Evolutionary conservation across 2,888 invertebrate genomes (phyloP).

Genomic region (Drosophila borealis): DNA sequence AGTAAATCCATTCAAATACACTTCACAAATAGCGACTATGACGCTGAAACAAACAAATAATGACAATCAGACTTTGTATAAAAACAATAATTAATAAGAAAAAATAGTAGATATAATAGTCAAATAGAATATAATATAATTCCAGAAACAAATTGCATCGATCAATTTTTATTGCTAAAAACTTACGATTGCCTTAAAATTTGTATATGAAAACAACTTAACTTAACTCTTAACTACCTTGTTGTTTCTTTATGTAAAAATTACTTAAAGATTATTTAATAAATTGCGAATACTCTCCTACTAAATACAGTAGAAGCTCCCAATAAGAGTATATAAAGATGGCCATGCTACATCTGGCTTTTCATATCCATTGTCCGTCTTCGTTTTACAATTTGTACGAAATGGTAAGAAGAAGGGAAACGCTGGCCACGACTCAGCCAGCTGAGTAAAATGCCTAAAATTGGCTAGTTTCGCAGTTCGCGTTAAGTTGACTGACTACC

Average conservation of each 20-base stretch:
- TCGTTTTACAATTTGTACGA: constrained; percentile 66
- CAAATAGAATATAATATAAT: background rate
- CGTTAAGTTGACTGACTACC: constrained; percentile 79
- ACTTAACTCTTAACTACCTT: too few relatives aligned
- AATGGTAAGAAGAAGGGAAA: constrained; percentile 48
- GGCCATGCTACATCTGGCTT: background rate
- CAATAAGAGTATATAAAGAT: constrained; percentile 22
- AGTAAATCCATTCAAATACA: constrained; percentile 62
- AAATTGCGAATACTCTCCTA: too few relatives aligned
- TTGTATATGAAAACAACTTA: too few relatives aligned
- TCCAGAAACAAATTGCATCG: background rate
- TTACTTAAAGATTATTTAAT: too few relatives aligned
- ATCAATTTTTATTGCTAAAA: too few relatives aligned
- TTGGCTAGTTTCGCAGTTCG: constrained; percentile 76
- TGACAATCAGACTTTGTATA: background rate
- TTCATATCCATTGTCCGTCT: constrained; percentile 56
- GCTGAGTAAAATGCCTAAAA: constrained; percentile 51
- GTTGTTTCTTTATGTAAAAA: background rate
- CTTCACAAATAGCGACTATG: constrained; percentile 10
- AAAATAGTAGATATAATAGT: background rate
- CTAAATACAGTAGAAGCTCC: background rate
- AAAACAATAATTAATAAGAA: background rate
- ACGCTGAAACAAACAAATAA: background rate
- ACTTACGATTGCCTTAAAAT: too few relatives aligned
- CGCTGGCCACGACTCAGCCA: constrained; percentile 63